Evolutionary conservation across 2,888 invertebrate species (phyloP).

Genomic region (Hypsopygia costalis): DNA sequence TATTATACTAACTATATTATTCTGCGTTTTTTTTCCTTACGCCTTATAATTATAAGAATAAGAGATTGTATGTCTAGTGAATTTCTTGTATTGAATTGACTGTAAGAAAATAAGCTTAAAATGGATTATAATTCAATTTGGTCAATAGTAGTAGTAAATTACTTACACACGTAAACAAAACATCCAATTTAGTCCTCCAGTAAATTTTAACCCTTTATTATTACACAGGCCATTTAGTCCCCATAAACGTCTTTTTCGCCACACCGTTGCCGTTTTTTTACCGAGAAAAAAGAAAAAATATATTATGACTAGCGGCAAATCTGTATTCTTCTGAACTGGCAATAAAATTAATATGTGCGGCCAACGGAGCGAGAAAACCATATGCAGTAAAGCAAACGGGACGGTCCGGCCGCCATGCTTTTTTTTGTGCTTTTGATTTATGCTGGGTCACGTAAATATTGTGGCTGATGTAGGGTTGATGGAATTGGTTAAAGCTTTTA

Average conservation of each 20-base stretch:
- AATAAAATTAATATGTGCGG: constrained; percentile 5
- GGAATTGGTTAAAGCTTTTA: too few species aligned
- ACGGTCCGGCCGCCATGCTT: constrained; percentile 7
- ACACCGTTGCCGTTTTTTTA: constrained; percentile 7
- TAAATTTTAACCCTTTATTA: not conserved
- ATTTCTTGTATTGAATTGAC: too few species aligned
- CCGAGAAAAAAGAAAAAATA: constrained; percentile 19
- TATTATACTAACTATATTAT: too few species aligned
- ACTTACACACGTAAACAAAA: too few species aligned
- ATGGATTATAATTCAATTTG: too few species aligned
- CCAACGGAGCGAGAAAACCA: constrained; percentile 11
- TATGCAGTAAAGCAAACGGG: constrained; percentile 13
- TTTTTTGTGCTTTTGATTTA: constrained; percentile 16
- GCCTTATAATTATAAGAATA: too few species aligned
- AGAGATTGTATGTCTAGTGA: too few species aligned
- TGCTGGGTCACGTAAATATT: constrained; percentile 9
- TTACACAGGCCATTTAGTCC: not conserved
- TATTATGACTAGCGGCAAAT: constrained; percentile 34
- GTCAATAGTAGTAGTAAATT: too few species aligned
- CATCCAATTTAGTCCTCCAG: not conserved
- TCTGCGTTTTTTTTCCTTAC: too few species aligned
- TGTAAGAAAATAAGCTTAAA: too few species aligned
- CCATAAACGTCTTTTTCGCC: not conserved
- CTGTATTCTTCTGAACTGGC: constrained; percentile 23
- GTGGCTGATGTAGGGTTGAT: not conserved